Evolutionary conservation across 2,888 invertebrate genomes (phyloP), one percentile per base, ranked within the genome.

Genomic region (Autographa pulchrina): DNA sequence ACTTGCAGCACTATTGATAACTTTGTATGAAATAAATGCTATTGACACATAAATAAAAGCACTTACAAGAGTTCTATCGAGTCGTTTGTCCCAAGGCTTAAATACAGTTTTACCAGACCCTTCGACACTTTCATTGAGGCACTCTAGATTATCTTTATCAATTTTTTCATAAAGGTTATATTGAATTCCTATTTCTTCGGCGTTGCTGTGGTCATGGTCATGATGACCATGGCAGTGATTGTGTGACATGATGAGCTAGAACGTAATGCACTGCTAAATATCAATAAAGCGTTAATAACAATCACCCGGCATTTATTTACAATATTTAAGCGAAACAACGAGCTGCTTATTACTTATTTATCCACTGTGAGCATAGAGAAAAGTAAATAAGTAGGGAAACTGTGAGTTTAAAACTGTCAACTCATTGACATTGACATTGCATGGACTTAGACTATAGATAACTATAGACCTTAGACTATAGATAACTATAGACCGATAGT

Each of bases 101-200:
- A 99, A 99, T 5, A 99, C 97, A 35, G 96, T 96, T 93, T 97
- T 98, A 20, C 99, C 99, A 14, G 98, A 98, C 35, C 98, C 98
- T 85, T 99, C 99, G 7, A 96, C 92, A 63, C 96, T 96, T 95
- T 99, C 99, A 92, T 99, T 99, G 43, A 99, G 95, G 92, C 99
- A 99, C 89, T 98, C 97, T 32, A 99, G 95, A 91, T 98, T 98
- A 56, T 97, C 97, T 85, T 97, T 97, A 92, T 99, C 98, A 85
- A 99, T 99, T 96, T 98, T 99, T 82, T 97, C 96, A 91, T 97
- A 99, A 69, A 99, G 96, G 96, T 98, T 99, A 87, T 98, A 99
- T 80, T 97, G 97, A 62, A 98, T 91, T 4, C 98, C 98, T 87
- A 97, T 93, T 92, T 98, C 98, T 59, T 98, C 97, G 13, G 96